Percentiles rank a stretch among this genome's conserved stretches.
phyloP scores from a whole-genome alignment of 1,140 invertebrate genomes.

The Drosophila micromelanica region DNA sequence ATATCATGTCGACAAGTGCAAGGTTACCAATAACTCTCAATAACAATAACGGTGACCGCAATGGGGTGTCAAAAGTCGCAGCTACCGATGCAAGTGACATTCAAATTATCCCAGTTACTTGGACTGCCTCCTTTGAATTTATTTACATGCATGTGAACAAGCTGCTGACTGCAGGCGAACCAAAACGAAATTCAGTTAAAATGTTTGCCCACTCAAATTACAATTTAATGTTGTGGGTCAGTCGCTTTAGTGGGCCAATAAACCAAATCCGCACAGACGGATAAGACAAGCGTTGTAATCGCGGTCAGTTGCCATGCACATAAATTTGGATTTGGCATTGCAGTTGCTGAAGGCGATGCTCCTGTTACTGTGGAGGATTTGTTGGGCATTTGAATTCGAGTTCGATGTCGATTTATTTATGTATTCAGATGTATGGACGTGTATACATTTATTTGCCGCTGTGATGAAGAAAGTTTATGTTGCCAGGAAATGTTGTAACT shows the following conservation, averaged over 20 bases:
- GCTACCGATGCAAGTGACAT: constrained; percentile 54
- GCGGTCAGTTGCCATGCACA: constrained; percentile 57
- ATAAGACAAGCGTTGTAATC: constrained; percentile 53
- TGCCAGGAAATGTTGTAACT: constrained; percentile 32
- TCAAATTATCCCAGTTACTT: constrained; percentile 67
- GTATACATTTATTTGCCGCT: constrained; percentile 49
- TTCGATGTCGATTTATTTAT: constrained; percentile 68
- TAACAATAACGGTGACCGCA: constrained; percentile 44
- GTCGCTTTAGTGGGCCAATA: constrained; percentile 78
- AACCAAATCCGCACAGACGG: constrained; percentile 61
- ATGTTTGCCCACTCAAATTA: constrained; percentile 82
- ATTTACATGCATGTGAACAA: constrained; percentile 46
- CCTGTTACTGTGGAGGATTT: constrained; percentile 44
- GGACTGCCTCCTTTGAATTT: constrained; percentile 23
- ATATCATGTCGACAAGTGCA: constrained; percentile 36
- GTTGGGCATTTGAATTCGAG: constrained; percentile 48
- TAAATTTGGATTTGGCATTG: constrained; percentile 75
- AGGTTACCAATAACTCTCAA: constrained; percentile 22
- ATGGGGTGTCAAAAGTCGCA: constrained; percentile 64
- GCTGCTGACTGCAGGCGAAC: constrained; percentile 15
- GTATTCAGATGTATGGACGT: constrained; percentile 52
- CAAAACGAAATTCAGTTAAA: constrained; percentile 66
- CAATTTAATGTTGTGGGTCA: constrained; percentile 82
- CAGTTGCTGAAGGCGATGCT: constrained; percentile 15
- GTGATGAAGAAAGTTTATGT: constrained; percentile 9